Evolutionary conservation across 2,797 vertebrate species (phyloP).

Genomic region (Pogoniulus pusillus): DNA sequence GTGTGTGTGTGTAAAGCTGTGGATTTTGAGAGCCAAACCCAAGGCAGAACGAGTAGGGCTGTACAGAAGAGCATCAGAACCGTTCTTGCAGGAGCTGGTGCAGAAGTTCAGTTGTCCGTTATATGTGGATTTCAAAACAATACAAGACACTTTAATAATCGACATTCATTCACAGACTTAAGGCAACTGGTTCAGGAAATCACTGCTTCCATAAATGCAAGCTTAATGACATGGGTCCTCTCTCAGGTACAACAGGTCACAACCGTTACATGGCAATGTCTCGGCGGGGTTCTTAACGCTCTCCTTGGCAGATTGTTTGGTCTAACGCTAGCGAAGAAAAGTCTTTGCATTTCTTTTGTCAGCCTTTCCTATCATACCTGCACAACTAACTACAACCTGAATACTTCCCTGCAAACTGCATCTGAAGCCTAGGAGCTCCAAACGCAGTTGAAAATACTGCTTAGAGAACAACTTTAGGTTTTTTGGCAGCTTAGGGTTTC

Average conservation of each 20-base stretch:
- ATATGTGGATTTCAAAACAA: conserved; percentile 55
- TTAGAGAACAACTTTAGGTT: conserved; percentile 34
- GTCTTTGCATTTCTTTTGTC: conserved; percentile 22
- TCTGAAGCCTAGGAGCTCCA: background rate
- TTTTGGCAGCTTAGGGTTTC: conserved; percentile 66
- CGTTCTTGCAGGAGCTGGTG: background rate
- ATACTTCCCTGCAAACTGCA: conserved; percentile 64
- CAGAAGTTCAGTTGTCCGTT: conserved; percentile 69
- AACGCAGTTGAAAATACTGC: conserved; percentile 68
- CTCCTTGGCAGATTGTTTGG: conserved; percentile 31
- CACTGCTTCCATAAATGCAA: conserved; percentile 52
- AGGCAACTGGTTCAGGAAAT: conserved; percentile 78
- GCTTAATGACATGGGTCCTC: background rate
- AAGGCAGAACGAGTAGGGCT: background rate
- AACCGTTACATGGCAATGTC: background rate
- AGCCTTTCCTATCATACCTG: conserved; percentile 55
- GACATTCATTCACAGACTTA: conserved; percentile 80
- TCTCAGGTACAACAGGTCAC: conserved; percentile 23
- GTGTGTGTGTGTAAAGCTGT: background rate
- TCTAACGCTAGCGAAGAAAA: conserved; percentile 23
- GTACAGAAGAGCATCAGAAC: background rate
- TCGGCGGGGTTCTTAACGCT: background rate
- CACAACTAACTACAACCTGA: conserved; percentile 58
- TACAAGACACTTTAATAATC: conserved; percentile 69
- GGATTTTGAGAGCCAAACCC: background rate